Conservation (phyloP, 2,113 vertebrate species). For the Heloderma charlesbogerti region DNA sequence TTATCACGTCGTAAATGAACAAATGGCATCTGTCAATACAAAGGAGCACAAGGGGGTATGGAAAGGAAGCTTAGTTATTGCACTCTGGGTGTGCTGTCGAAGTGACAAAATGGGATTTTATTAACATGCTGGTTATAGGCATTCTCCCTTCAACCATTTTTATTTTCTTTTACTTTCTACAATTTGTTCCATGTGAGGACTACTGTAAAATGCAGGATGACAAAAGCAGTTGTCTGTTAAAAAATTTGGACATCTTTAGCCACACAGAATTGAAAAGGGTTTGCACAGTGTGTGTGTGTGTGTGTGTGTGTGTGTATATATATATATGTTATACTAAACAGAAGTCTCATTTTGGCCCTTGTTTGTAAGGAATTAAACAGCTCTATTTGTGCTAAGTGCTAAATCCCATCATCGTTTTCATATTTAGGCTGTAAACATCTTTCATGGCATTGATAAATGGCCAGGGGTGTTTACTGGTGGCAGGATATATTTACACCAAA, state of each 20-base stretch:
- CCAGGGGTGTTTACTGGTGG: constrained; percentile 73
- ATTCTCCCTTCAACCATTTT: constrained; percentile 53
- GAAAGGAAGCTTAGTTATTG: constrained; percentile 76
- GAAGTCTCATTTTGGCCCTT: neutral
- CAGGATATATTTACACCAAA: constrained; percentile 69
- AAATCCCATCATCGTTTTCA: constrained; percentile 54
- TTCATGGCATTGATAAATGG: constrained; percentile 66
- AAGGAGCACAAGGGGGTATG: constrained; percentile 73
- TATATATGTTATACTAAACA: neutral
- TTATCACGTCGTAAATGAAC: constrained; percentile 86
- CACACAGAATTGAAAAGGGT: neutral
- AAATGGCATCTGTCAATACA: constrained; percentile 87
- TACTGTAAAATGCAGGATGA: constrained; percentile 65
- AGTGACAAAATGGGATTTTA: constrained; percentile 80
- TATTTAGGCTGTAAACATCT: constrained; percentile 73
- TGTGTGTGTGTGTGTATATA: neutral
- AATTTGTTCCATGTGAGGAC: constrained; percentile 66
- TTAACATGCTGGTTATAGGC: constrained; percentile 74
- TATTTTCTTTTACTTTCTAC: constrained; percentile 74
- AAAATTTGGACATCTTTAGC: constrained; percentile 16
- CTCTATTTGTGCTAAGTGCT: neutral
- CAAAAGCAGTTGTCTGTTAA: constrained; percentile 11
- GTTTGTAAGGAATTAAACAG: neutral
- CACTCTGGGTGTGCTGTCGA: constrained; percentile 70
- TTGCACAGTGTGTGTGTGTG: neutral